Base-by-base conservation (phyloP, 2,797 vertebrate genomes). In the Vespertilio murinus region DNA sequence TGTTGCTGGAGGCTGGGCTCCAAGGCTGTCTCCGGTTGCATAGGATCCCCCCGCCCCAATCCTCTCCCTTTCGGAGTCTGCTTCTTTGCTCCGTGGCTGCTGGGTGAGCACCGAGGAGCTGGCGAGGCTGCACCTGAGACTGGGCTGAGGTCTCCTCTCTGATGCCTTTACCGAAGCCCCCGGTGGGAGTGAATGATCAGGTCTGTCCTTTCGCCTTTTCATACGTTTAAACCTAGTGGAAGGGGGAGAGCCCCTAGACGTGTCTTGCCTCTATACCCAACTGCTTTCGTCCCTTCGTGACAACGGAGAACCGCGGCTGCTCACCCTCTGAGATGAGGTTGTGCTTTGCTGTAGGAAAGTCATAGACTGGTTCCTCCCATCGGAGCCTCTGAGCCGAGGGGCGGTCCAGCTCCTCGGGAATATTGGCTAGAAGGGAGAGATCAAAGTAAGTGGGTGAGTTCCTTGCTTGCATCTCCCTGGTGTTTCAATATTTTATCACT, bases 41-140 rank as follows among this genome's bases (percentile, higher is more conserved):
- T 9, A 0, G 2, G 47, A 28, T 6, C 52, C 7, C 52, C 2
- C 7, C 18, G 0, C 52, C 9, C 47, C 2, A 65, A 4, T 2
- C 20, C 3, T 23, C 0, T 49, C 18, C 11, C 11, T 38, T 88
- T 52, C 28, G 47, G 56, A 70, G 18, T 54, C 40, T 1, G 22
- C 22, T 30, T 13, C 45, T 79, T 20, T 33, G 73, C 73, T 38
- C 16, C 28, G 52, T 2, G 3, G 8, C 77, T 65, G 35, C 65
- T 3, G 22, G 59, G 78, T 38, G 75, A 79, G 73, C 91, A 20
- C 0, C 0, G 35, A 56, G 40, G 35, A 25, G 59, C 22, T 6
- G 5, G 45, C 40, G 28, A 25, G 20, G 22, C 47, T 89, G 83
- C 61, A 8, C 22, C 40, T 17, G 20, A 5, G 38, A 8, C 17